Evolutionary conservation across 2,888 invertebrate species (phyloP), one percentile per base, ranked within the genome.

Genomic region (Polyploca ridens): DNA sequence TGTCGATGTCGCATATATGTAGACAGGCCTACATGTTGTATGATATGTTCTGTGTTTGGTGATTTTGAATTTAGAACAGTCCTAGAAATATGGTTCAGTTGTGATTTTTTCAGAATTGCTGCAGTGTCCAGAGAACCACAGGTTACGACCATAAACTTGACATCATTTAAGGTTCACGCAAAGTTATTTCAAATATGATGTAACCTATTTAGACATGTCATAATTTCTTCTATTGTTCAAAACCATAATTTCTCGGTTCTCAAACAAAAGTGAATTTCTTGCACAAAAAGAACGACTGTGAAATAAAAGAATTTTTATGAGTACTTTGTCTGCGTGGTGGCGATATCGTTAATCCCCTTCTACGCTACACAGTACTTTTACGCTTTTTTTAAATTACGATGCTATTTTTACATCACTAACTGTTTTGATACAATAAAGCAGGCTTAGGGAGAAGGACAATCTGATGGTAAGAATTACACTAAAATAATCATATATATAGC

Each of bases 311-410:
- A 74, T 79, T 80, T 84, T 85, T 85, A 84, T 78, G 81, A 79
- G 73, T 77, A 78, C 78, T 80, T 78, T 79, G 84, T 85, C 78
- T 84, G 82, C 79, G 79, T 81, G 73, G 80, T 75, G 75, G 79
- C 79, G 82, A 84, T 86, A 84, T 81, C 81, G 80, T 85, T 87
- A 88, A 88, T 87, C 82, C 84, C 73, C 71, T 73, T 76, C 80
- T 79, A 73, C 75, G 78, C 74, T 82, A 81, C 77, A 80, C 73
- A 77, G 54, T 46, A 58, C 63, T 64, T 86, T 86, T 77, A 85
- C 77, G 82, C 75, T 76, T 70, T 73, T 83, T 78, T 78, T 27
- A 27, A 86, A 82, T 79, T 76, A 83, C 75, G 77, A 75, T 75
- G 72, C 81, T 81, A 80, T 80, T 82, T 81, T 81, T 75, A 83